Percentiles rank a stretch among this genome's conserved stretches.
phyloP scores from a whole-genome alignment of 23 tunicate species.

The Aplidium turbinatum region DNA sequence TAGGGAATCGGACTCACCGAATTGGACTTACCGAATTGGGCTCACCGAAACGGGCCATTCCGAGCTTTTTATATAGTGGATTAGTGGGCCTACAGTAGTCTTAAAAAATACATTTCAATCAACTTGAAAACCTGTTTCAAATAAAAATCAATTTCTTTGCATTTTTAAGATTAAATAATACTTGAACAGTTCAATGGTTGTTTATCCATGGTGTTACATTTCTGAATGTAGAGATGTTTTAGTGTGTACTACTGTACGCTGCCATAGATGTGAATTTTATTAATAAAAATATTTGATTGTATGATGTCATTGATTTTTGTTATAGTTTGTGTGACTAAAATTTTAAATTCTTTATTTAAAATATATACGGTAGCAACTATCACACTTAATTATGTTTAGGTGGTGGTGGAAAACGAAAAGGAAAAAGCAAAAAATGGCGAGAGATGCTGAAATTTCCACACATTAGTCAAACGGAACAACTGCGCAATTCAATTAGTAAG shows the following conservation, averaged over 20 bases:
- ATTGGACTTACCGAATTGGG: too few species aligned
- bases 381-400: slow-evolving; percentile 53
- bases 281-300: not conserved
- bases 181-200: too few species aligned
- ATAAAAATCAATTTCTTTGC: too few species aligned
- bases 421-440: slow-evolving; percentile 97
- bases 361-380: not conserved
- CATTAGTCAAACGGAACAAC: slow-evolving; percentile 85
- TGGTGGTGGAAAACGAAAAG: slow-evolving; percentile 92
- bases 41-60: too few species aligned
- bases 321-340: not conserved
- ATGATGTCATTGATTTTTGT: not conserved
- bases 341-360: not conserved
- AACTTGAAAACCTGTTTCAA: too few species aligned
- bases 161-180: too few species aligned
- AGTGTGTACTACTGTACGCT: not conserved
- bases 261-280: not conserved
- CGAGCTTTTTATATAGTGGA: too few species aligned
- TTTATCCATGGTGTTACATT: too few species aligned
- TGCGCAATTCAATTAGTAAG: slow-evolving; percentile 59
- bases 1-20: too few species aligned
- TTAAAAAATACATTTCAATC: too few species aligned
- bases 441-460: slow-evolving; percentile 96
- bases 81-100: too few species aligned
- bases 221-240: too few species aligned